Conservation (phyloP, 2,113 vertebrate species). For the Petaurus breviceps region DNA sequence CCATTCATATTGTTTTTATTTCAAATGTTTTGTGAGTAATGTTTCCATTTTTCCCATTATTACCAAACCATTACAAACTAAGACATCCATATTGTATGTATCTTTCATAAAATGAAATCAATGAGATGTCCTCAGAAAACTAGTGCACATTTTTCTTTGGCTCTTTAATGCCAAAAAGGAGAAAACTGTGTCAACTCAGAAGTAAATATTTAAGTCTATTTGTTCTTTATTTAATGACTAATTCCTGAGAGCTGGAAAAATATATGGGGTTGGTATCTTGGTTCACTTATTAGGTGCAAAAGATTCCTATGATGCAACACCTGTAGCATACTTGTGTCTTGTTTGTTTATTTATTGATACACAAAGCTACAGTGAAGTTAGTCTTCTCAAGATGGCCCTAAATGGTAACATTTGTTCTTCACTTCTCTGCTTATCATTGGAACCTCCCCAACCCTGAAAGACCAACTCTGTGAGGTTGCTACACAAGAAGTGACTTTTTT, state of each 20-base stretch:
- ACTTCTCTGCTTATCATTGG: neutral
- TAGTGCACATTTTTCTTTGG: neutral
- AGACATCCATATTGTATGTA: neutral
- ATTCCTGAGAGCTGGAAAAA: neutral
- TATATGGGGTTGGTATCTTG: neutral
- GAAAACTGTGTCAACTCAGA: neutral
- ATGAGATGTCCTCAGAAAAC: neutral
- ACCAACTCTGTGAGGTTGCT: neutral
- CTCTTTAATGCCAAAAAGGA: neutral
- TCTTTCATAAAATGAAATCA: neutral
- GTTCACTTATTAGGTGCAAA: neutral
- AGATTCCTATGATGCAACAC: neutral
- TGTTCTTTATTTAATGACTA: neutral
- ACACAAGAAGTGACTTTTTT: neutral
- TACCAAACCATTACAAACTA: neutral
- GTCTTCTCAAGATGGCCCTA: neutral
- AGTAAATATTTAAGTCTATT: neutral
- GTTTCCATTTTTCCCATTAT: neutral
- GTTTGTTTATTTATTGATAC: neutral
- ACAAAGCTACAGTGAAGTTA: neutral
- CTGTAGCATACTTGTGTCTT: neutral
- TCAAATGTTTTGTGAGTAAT: neutral
- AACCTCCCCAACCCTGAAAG: neutral
- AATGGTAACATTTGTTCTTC: neutral
- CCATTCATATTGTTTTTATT: constrained; percentile 30